Evolutionary conservation across 2,797 vertebrate species (phyloP), one percentile per base, ranked within the genome.

Genomic region (Yasuhikotakia modesta): DNA sequence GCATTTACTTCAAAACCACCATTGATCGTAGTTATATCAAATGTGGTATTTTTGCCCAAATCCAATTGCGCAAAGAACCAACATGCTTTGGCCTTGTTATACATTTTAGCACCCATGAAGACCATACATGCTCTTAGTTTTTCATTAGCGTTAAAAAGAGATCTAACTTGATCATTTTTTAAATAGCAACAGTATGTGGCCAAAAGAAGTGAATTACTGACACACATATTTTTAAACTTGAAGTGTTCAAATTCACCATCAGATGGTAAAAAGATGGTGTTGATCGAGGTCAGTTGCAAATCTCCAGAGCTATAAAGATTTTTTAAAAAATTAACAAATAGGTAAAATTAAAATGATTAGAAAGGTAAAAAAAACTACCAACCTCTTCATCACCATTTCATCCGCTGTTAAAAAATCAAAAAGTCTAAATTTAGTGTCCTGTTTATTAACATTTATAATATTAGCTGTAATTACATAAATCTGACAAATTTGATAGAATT

Each of bases 61-160:
- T 13, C 11, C 11, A 27, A 12, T 71, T 46, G 53, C 17, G 53
- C 43, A 0, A 45, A 71, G 10, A 45, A 11, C 70, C 39, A 61
- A 32, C 22, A 72, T 4, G 57, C 70, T 72, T 72, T 72, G 39
- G 57, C 70, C 3, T 19, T 57, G 16, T 72, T 24, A 61, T 61
- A 21, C 55, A 3, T 48, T 10, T 0, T 0, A 2, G 4, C 5
- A 30, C 17, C 7, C 10, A 72, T 1, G 7, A 72, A 72, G 22
- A 48, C 17, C 55, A 72, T 32, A 46, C 7, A 39, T 46, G 70
- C 70, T 2, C 55, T 27, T 22, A 72, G 22, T 7, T 45, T 60
- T 60, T 46, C 11, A 46, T 14, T 17, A 46, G 10, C 27, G 11
- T 39, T 8, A 1, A 72, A 72, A n/a, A 72, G 22, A 27, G 70